Base-by-base conservation (phyloP, 2,113 vertebrate genomes). In the Lepisosteus osseus region DNA sequence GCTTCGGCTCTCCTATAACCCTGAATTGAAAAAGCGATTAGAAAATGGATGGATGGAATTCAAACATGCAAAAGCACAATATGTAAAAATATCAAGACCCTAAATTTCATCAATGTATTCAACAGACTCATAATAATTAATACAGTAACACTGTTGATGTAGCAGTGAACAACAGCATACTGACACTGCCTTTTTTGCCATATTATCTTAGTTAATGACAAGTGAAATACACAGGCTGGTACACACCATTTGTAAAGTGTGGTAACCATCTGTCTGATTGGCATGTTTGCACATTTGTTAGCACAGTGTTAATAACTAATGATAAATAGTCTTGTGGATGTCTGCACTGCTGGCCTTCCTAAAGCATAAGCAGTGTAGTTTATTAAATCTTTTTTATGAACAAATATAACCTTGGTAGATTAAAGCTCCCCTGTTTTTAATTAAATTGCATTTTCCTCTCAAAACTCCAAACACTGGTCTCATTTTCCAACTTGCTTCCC, bases 401-500 rank as follows among this genome's bases (percentile, higher is more conserved):
- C 15, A 77, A 63, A 72, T 73, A 72, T 63, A 74, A 76, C 66
- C 69, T 44, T 61, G 3, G 51, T 44, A 65, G 73, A 70, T 71
- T 61, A 71, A 66, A 59, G 62, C 56, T 51, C 54, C 68, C 57
- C 68, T 40, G 67, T 67, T 75, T 59, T 70, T 72, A 57, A 54
- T 56, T 73, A 72, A 76, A 75, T 76, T 66, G n/a, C 13, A 61
- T 65, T 72, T 55, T 55, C 54, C 41, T 72, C 17, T 40, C 41
- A 29, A 76, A 73, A 75, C 59, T 74, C 62, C 47, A 77, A 57
- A 69, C 55, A 74, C 75, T 72, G 67, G 73, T 45, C 6, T 61
- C 75, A 73, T 72, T 78, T 69, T 62, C 77, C 70, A 61, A 64
- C 75, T 75, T 77, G 74, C 62, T 77, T 76, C 70, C 65, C 62